A percentile compares a stretch with the other conserved stretches of the same genome.
phyloP scores from a whole-genome alignment of 2,113 vertebrate species.

The Geococcyx californianus region DNA sequence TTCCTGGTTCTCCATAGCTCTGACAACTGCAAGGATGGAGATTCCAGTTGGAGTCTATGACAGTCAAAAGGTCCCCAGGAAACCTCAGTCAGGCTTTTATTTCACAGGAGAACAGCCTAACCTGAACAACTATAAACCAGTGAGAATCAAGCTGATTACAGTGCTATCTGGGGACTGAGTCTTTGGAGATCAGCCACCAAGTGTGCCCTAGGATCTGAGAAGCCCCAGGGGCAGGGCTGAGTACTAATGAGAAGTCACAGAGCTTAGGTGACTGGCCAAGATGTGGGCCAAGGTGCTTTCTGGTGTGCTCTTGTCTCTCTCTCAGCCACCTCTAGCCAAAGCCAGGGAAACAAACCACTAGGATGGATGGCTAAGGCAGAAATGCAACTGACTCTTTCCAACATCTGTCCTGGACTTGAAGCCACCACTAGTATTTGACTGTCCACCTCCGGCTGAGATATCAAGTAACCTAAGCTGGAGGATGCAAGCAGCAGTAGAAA shows the following conservation, averaged over 20 bases:
- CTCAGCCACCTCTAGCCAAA: not conserved
- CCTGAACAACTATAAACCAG: not conserved
- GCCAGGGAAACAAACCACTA: not conserved
- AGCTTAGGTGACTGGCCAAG: not conserved
- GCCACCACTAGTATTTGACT: not conserved
- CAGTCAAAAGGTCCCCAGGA: not conserved
- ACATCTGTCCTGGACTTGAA: not conserved
- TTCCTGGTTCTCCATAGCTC: not conserved
- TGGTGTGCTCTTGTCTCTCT: not conserved
- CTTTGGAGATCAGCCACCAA: not conserved
- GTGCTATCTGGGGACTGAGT: not conserved
- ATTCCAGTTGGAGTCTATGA: not conserved
- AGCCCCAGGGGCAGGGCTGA: not conserved
- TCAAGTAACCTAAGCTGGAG: not conserved
- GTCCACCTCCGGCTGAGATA: not conserved
- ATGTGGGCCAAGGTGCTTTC: not conserved
- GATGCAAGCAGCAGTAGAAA: not conserved
- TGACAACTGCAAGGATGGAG: not conserved
- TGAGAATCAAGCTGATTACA: not conserved
- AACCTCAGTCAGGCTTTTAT: not conserved
- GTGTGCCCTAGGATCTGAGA: fast-evolving
- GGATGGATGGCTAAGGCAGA: not conserved
- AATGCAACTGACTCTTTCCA: not conserved
- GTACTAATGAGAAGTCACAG: not conserved
- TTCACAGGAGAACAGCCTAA: not conserved